Evolutionary conservation across 2,797 vertebrate genomes (phyloP).

Genomic region (Ispidina lecontei): DNA sequence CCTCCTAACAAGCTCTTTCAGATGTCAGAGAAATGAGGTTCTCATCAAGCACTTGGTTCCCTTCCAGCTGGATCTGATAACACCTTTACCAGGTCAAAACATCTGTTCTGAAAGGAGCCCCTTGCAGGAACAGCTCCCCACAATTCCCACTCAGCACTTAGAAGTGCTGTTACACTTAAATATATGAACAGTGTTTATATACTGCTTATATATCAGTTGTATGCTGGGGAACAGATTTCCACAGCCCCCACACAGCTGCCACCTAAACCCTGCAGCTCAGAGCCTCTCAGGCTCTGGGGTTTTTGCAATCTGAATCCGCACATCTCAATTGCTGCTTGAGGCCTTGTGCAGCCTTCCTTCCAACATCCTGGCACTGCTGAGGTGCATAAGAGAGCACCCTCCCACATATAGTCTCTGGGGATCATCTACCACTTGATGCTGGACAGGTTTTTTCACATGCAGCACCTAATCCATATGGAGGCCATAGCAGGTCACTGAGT

Average conservation of each 20-base stretch:
- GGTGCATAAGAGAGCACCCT: not conserved
- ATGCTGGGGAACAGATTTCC: constrained; percentile 35
- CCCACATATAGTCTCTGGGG: rapidly evolving
- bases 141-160: constrained; percentile 17
- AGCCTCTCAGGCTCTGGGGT: not conserved
- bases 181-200: constrained; percentile 28
- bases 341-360: not conserved
- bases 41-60: constrained; percentile 33
- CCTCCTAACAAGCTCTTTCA: not conserved
- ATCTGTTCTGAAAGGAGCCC: constrained; percentile 47
- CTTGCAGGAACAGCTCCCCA: not conserved
- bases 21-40: constrained; percentile 23
- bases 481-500: not conserved
- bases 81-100: constrained; percentile 24
- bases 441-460: not conserved
- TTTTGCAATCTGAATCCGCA: not conserved
- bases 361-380: rapidly evolving
- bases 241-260: constrained; percentile 55
- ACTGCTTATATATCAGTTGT: constrained; percentile 29
- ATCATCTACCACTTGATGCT: not conserved
- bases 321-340: not conserved
- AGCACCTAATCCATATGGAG: not conserved
- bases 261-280: not conserved
- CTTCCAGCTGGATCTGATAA: constrained; percentile 41
- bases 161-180: constrained; percentile 33